Conservation (phyloP, 2,797 vertebrate genomes). For the Propithecus perrieri region DNA sequence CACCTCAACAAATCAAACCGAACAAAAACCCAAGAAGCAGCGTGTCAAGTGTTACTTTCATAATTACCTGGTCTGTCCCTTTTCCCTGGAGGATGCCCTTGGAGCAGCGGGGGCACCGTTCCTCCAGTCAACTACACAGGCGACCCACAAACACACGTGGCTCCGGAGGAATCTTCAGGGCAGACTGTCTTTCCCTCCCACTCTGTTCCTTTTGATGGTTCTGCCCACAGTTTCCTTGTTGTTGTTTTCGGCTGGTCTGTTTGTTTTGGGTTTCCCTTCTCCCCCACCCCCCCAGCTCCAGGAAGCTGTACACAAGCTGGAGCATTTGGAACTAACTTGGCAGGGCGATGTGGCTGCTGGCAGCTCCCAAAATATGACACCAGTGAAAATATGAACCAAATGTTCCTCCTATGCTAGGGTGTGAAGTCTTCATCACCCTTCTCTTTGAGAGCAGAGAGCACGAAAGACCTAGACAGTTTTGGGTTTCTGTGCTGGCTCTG, state of each 20-base stretch:
- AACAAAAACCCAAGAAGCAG: conserved; percentile 74
- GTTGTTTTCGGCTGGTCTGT: neutral
- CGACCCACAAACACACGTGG: neutral
- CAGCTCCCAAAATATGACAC: conserved; percentile 46
- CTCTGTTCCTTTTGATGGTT: neutral
- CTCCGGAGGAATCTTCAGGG: neutral
- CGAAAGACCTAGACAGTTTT: neutral
- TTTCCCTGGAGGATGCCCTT: neutral
- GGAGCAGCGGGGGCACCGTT: neutral
- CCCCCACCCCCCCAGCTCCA: neutral
- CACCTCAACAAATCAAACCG: conserved; percentile 71
- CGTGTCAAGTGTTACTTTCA: neutral
- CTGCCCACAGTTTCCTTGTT: neutral
- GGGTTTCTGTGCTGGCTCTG: conserved; percentile 20
- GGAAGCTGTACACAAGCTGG: neutral
- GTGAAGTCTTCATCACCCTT: conserved; percentile 49
- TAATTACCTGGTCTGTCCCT: neutral
- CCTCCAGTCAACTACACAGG: neutral
- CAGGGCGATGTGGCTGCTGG: conserved; percentile 16
- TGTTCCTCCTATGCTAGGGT: conserved; percentile 5
- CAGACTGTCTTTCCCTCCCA: neutral
- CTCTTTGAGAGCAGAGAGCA: neutral
- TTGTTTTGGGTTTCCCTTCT: neutral
- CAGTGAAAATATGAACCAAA: conserved; percentile 71
- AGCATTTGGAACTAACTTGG: conserved; percentile 65